Conservation (phyloP, 2,888 invertebrate genomes). For the Copidosoma aretas region DNA sequence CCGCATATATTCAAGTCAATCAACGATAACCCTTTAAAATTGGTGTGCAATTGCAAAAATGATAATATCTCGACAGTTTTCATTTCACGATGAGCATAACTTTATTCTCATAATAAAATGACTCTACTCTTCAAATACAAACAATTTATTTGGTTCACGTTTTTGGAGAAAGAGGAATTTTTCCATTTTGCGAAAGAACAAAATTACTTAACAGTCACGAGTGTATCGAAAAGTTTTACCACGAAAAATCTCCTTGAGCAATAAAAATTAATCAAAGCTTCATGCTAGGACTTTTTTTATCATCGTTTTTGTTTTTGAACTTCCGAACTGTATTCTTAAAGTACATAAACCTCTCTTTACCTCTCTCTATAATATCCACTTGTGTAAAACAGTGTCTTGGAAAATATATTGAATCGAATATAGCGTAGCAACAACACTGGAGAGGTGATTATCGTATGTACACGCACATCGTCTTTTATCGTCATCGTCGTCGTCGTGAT, state of each 20-base stretch:
- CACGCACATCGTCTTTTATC: slow-evolving; percentile 14
- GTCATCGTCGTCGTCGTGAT: not conserved
- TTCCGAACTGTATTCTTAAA: slow-evolving; percentile 8
- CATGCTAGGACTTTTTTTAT: slow-evolving; percentile 6
- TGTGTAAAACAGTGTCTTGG: not conserved
- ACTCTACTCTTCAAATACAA: too few species aligned
- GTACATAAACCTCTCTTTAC: slow-evolving; percentile 14
- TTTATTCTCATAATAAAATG: too few species aligned
- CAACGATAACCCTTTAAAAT: too few species aligned
- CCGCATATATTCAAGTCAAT: too few species aligned
- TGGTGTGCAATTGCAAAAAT: too few species aligned
- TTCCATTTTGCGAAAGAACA: too few species aligned
- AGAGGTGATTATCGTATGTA: slow-evolving; percentile 24
- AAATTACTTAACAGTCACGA: not conserved
- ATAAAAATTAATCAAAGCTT: slow-evolving; percentile 12
- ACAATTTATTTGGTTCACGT: too few species aligned
- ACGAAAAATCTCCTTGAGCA: slow-evolving; percentile 9
- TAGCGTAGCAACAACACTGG: slow-evolving; percentile 20
- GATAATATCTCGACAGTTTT: too few species aligned
- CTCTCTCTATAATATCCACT: not conserved
- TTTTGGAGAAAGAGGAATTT: too few species aligned
- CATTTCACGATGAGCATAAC: too few species aligned
- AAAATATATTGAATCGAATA: slow-evolving; percentile 15
- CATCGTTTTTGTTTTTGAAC: not conserved
- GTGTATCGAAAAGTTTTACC: slow-evolving; percentile 14